These are phyloP conservation scores for Lycophotia porphyrea DNA, from an alignment of 2,888 invertebrate species.

Conservation along the genomic window DNA sequence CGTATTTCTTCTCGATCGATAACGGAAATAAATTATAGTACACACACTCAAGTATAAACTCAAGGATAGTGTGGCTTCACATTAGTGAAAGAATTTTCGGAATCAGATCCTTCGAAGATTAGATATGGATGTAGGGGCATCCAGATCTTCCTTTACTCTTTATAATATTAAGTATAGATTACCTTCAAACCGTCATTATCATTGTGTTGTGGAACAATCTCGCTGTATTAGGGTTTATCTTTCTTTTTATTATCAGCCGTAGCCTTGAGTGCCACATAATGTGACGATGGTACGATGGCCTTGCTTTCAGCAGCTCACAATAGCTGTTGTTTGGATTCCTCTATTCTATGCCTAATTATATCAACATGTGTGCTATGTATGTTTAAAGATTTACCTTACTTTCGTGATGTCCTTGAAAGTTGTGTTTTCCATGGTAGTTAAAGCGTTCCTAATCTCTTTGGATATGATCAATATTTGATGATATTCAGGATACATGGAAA, in stretches of 20 bases:
- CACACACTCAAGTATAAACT: neutral
- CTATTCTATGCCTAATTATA: constrained; percentile 17
- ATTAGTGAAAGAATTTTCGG: neutral
- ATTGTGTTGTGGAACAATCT: constrained; percentile 13
- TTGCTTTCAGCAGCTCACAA: constrained; percentile 20
- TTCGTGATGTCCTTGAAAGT: neutral
- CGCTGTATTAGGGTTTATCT: constrained; percentile 8
- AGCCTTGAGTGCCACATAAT: constrained; percentile 3
- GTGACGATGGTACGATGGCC: constrained; percentile 4
- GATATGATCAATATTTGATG: neutral
- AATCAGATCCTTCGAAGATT: neutral
- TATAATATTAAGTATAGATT: neutral
- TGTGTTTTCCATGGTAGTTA: neutral
- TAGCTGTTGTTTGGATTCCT: constrained; percentile 8
- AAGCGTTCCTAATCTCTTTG: neutral
- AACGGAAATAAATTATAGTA: neutral
- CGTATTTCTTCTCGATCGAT: neutral
- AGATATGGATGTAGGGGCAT: no score
- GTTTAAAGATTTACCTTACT: neutral
- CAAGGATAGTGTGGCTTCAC: neutral
- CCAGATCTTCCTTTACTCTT: neutral
- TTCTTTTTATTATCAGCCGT: constrained; percentile 3
- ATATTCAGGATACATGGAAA: neutral
- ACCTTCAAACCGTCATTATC: constrained; percentile 7
- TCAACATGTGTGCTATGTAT: neutral